Percentiles rank a stretch among this genome's conserved stretches.
Conservation (phyloP, 1,140 invertebrate species). For the Pachypeltis micranthus region DNA sequence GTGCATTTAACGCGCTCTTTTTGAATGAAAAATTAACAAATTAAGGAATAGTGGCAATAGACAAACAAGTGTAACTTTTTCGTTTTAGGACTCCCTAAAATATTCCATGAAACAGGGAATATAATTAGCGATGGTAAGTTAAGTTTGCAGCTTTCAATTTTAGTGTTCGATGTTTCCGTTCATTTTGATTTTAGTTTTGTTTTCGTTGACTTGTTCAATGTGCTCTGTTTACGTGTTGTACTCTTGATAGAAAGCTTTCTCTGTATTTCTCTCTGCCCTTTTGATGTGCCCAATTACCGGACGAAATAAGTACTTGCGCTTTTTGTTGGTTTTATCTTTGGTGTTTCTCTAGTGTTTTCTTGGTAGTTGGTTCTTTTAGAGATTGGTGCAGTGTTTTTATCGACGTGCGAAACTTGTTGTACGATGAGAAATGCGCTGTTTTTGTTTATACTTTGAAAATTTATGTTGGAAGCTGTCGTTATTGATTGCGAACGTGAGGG, state of each 20-base stretch:
- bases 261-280: neutral
- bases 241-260: neutral
- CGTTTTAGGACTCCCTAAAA: conserved; percentile 1
- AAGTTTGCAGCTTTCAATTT: conserved; percentile 42
- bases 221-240: neutral
- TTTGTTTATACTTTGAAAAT: too few species aligned
- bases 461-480: too few species aligned
- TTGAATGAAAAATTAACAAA: conserved; percentile 23
- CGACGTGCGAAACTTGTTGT: too few species aligned
- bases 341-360: too few species aligned
- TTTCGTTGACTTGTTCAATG: neutral
- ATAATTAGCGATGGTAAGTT: conserved; percentile 27
- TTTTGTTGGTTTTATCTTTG: too few species aligned
- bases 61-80: conserved; percentile 31
- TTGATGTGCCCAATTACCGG: too few species aligned
- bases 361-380: too few species aligned
- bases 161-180: conserved; percentile 38
- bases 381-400: too few species aligned
- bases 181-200: neutral
- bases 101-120: conserved; percentile 2
- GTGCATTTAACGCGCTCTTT: too few species aligned
- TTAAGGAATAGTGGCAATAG: conserved; percentile 33
- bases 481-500: too few species aligned
- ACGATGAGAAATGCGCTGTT: too few species aligned
- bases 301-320: too few species aligned